Evolutionary conservation across 2,113 vertebrate species (phyloP).

Genomic region (Microtus pennsylvanicus): DNA sequence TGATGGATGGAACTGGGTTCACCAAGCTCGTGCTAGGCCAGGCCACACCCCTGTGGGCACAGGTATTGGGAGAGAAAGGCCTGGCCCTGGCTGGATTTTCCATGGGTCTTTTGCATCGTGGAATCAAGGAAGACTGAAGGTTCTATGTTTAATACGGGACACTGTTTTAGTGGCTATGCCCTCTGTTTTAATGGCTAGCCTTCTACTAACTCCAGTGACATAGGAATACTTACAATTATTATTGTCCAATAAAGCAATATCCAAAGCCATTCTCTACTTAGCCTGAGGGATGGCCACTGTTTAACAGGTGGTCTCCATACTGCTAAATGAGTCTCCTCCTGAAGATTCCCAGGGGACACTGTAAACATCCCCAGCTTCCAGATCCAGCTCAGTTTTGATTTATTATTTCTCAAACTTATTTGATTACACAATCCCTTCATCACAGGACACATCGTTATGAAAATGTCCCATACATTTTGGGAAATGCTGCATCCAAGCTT

Average conservation of each 20-base stretch:
- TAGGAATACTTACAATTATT: neutral
- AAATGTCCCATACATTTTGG: neutral
- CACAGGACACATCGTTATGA: neutral
- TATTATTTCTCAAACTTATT: conserved; percentile 7
- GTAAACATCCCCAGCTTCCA: neutral
- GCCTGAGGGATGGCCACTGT: neutral
- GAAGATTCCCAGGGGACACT: neutral
- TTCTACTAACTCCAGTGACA: neutral
- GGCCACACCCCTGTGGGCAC: neutral
- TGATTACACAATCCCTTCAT: neutral
- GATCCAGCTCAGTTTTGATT: neutral
- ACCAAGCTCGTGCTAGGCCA: neutral
- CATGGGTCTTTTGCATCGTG: neutral
- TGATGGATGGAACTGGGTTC: neutral
- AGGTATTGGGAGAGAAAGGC: neutral
- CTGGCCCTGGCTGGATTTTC: neutral
- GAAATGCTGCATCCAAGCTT: neutral
- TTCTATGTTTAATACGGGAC: neutral
- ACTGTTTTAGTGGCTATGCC: neutral
- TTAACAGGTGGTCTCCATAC: neutral
- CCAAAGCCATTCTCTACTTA: neutral
- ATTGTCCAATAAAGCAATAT: neutral
- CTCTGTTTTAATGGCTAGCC: neutral
- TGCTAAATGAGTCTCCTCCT: too few relatives aligned
- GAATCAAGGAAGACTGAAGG: neutral